A percentile compares a stretch with the other conserved stretches of the same genome.
phyloP scores from a whole-genome alignment of 2,888 invertebrate species.

The Rhagophthalmus giganteus region DNA sequence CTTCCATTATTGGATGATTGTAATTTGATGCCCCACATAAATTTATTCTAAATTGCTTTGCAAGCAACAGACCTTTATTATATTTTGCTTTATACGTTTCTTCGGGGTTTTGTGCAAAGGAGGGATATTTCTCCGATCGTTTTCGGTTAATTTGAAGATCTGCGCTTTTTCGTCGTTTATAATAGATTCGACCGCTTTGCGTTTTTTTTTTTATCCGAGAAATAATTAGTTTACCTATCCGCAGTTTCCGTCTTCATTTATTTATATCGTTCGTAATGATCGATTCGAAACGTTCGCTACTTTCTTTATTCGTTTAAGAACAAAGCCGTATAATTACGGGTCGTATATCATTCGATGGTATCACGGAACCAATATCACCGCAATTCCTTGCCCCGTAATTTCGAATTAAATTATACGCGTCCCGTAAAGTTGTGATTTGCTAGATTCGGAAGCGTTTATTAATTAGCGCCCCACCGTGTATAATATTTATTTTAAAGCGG shows the following conservation, averaged over 20 bases:
- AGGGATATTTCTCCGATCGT: too few species aligned
- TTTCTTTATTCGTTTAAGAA: conserved; percentile 13
- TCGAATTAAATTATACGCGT: conserved; percentile 17
- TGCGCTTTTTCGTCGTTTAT: too few species aligned
- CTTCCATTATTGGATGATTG: conserved; percentile 29
- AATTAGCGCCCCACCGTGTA: conserved; percentile 8
- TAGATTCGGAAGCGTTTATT: conserved; percentile 10
- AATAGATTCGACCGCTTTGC: too few species aligned
- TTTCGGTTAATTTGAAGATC: too few species aligned
- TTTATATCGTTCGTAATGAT: conserved; percentile 1
- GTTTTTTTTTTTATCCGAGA: too few species aligned
- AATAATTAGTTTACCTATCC: conserved; percentile 6
- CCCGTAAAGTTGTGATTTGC: conserved; percentile 8
- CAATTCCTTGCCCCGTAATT: conserved; percentile 14
- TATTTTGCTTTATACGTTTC: conserved; percentile 1
- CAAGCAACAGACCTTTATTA: conserved; percentile 10
- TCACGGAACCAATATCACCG: conserved; percentile 26
- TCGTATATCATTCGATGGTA: conserved; percentile 22
- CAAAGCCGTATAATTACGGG: conserved; percentile 15
- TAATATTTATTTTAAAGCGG: too few species aligned
- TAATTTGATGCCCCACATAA: conserved; percentile 29
- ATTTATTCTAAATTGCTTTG: conserved; percentile 27
- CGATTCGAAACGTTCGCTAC: conserved; percentile 11
- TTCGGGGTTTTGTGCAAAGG: not conserved
- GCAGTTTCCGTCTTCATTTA: conserved; percentile 5